Percentiles rank a stretch among this genome's conserved stretches.
Evolutionary conservation across 2,888 invertebrate species (phyloP).

Genomic region (Acanthoscelides obtectus): DNA sequence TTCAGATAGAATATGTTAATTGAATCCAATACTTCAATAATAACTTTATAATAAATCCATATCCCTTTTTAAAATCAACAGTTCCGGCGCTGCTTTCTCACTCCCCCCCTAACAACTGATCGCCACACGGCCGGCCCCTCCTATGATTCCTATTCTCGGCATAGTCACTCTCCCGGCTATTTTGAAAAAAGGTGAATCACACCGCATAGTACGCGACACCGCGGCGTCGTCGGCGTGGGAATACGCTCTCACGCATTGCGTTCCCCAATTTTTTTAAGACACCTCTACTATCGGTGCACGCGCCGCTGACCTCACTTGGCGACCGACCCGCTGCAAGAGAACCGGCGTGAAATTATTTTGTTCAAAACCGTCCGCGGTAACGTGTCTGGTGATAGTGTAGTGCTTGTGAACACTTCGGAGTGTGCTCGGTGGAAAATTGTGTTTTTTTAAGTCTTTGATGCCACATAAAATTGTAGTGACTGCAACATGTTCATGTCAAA

Average conservation of each 20-base stretch:
- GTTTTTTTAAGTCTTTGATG: background rate
- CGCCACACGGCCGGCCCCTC: background rate
- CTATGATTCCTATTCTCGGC: background rate
- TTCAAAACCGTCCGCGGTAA: background rate
- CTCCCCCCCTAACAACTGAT: too few species aligned
- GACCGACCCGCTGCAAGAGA: background rate
- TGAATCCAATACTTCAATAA: too few species aligned
- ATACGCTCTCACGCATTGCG: background rate
- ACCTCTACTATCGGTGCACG: background rate
- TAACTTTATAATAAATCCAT: too few species aligned
- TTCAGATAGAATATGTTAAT: too few species aligned
- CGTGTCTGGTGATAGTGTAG: background rate
- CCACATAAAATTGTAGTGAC: background rate
- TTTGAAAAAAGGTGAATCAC: background rate
- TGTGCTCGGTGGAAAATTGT: background rate
- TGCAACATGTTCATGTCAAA: too few species aligned
- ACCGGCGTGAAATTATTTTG: background rate
- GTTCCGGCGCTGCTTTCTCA: background rate
- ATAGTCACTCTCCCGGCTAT: background rate
- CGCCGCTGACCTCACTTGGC: background rate
- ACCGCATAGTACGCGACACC: background rate
- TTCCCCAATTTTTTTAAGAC: background rate
- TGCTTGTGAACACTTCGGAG: background rate
- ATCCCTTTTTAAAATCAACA: too few species aligned
- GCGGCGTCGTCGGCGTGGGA: background rate